Percentiles rank a stretch among this genome's conserved stretches.
phyloP scores from a whole-genome alignment of 2,888 invertebrate species.

The Rotaria sp. region DNA sequence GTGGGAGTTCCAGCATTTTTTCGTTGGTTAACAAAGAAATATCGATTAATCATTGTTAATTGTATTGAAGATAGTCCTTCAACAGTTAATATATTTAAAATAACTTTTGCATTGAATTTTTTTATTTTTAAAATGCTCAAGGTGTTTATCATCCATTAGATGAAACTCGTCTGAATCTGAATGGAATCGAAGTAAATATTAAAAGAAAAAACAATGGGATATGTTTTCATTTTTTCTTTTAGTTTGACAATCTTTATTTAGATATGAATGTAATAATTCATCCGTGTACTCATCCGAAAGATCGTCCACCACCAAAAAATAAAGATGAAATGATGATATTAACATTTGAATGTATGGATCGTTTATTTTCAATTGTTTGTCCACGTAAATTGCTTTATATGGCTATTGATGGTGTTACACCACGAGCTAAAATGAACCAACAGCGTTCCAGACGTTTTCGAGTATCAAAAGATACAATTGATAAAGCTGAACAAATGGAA shows the following conservation, averaged over 20 bases:
- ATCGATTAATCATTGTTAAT: conserved; percentile 87
- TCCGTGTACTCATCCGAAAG: conserved; percentile 97
- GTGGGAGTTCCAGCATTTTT: conserved; percentile 99
- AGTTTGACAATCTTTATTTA: conserved; percentile 94
- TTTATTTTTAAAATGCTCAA: background rate
- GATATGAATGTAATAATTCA: conserved; percentile 99
- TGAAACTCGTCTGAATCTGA: conserved; percentile 80
- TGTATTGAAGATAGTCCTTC: conserved; percentile 65
- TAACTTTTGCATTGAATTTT: too few relatives aligned
- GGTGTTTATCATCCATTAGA: conserved; percentile 62
- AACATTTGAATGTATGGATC: conserved; percentile 95
- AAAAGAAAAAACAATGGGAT: background rate
- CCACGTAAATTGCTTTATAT: conserved; percentile 84
- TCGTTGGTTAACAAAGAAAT: conserved; percentile 91
- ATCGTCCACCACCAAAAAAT: conserved; percentile 84
- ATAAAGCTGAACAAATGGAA: conserved; percentile 60
- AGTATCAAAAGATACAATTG: conserved; percentile 83
- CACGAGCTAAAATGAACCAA: conserved; percentile 98
- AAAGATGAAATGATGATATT: conserved; percentile 99
- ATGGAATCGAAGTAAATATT: conserved; percentile 59
- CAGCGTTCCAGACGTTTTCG: conserved; percentile 91
- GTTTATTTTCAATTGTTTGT: conserved; percentile 81
- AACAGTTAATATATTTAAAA: conserved; percentile 59
- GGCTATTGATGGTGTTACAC: conserved; percentile 99
- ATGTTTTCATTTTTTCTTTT: conserved; percentile 57